Percentiles rank a stretch among this genome's conserved stretches.
These are phyloP conservation scores for Drosophila histrio DNA, from an alignment of 2,888 invertebrate species.

Conservation along the genomic window DNA sequence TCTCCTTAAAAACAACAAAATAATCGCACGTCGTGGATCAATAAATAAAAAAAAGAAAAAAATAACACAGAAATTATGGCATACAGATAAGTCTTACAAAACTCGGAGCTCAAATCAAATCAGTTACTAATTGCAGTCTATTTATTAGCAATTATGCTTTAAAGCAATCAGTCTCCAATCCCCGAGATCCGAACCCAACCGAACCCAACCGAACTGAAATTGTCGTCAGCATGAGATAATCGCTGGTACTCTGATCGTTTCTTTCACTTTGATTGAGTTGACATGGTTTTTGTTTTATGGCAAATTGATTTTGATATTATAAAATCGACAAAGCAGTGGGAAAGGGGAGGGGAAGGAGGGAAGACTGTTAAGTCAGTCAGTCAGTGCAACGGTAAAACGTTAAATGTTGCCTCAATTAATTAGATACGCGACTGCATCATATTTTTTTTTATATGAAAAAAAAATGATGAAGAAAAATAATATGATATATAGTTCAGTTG, in stretches of 20 bases:
- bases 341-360: background rate
- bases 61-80: slow-evolving; percentile 31
- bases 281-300: slow-evolving; percentile 44
- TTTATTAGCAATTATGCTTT: slow-evolving; percentile 57
- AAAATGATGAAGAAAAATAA: background rate
- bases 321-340: slow-evolving; percentile 30
- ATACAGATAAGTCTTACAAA: slow-evolving; percentile 25
- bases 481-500: slow-evolving; percentile 43
- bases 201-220: background rate
- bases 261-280: slow-evolving; percentile 67
- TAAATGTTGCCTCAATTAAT: slow-evolving; percentile 46
- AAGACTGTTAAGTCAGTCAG: slow-evolving; percentile 43
- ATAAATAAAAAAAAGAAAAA: slow-evolving; percentile 21
- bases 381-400: slow-evolving; percentile 51
- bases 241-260: slow-evolving; percentile 38
- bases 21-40: slow-evolving; percentile 48
- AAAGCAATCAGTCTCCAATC: slow-evolving; percentile 6
- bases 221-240: slow-evolving; percentile 60
- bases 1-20: background rate
- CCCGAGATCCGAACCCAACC: background rate
- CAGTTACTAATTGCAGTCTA: slow-evolving; percentile 59
- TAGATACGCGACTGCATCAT: slow-evolving; percentile 39
- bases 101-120: slow-evolving; percentile 33
- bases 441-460: background rate
- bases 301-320: slow-evolving; percentile 59